A percentile compares a stretch with the other conserved stretches of the same genome.
These are phyloP conservation scores for Tenthredo distinguenda DNA, from an alignment of 2,888 invertebrate species.

Conservation along the genomic window DNA sequence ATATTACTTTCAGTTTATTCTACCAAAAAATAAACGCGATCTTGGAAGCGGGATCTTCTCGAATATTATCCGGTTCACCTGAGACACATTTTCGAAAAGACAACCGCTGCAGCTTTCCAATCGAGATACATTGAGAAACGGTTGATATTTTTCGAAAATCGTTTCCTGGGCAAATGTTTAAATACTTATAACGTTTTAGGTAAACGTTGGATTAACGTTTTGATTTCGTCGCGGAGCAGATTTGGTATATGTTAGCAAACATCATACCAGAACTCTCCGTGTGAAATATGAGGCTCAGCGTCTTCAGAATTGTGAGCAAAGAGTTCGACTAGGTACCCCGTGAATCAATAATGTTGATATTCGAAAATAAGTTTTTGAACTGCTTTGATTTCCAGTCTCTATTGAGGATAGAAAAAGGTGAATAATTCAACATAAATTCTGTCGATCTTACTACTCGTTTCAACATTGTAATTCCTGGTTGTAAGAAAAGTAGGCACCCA, in stretches of 20 bases:
- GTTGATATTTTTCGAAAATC: background rate
- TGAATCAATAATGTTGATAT: slow-evolving; percentile 57
- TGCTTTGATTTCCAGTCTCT: slow-evolving; percentile 57
- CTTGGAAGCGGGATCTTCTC: background rate
- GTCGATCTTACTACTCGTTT: slow-evolving; percentile 35
- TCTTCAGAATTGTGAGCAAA: slow-evolving; percentile 4
- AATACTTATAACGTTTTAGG: background rate
- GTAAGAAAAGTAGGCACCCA: slow-evolving; percentile 15
- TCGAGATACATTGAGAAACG: background rate
- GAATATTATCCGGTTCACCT: slow-evolving; percentile 5
- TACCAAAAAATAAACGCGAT: background rate
- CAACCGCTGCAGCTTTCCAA: background rate
- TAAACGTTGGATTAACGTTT: background rate
- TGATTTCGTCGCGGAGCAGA: background rate
- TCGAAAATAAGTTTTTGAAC: slow-evolving; percentile 57
- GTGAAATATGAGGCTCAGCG: background rate
- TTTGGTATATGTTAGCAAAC: background rate
- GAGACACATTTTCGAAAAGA: background rate
- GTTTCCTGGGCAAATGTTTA: background rate
- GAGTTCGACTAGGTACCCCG: background rate
- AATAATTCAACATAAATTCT: slow-evolving; percentile 57
- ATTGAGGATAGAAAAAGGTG: slow-evolving; percentile 54
- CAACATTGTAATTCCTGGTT: slow-evolving; percentile 31
- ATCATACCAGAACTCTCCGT: background rate
- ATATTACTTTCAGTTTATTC: background rate